phyloP scores from a whole-genome alignment of 2,113 vertebrate species.

The Melanerpes formicivorus region DNA sequence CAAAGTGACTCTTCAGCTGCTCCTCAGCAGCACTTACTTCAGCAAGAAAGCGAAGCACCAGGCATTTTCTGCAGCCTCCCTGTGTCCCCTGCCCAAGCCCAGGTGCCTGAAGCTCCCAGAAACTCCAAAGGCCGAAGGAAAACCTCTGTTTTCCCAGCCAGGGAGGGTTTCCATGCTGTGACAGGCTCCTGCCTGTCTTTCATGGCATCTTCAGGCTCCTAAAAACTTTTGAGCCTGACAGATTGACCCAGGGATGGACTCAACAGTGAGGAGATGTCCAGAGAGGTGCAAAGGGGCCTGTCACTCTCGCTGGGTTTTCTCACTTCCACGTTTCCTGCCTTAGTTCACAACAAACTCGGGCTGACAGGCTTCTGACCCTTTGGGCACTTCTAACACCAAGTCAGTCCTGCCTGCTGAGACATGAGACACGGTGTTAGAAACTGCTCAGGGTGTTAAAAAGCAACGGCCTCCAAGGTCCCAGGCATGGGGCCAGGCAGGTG shows the following conservation, averaged over 20 bases:
- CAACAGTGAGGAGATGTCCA: background rate
- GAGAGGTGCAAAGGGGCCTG: background rate
- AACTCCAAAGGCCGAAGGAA: background rate
- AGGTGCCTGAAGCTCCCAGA: background rate
- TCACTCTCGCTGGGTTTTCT: background rate
- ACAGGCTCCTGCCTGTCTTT: background rate
- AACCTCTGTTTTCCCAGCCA: accelerated
- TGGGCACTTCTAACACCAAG: background rate
- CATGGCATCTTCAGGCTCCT: background rate
- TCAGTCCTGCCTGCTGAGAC: background rate
- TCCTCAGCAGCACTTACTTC: background rate
- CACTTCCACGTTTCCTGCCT: background rate
- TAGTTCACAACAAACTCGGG: background rate
- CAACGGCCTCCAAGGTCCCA: background rate
- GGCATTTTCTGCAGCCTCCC: background rate
- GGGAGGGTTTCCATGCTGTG: too few species aligned
- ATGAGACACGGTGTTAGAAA: background rate
- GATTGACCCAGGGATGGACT: background rate
- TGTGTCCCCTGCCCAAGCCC: background rate
- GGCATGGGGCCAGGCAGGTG: accelerated
- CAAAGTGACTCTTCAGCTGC: background rate
- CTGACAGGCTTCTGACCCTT: background rate
- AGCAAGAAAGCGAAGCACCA: background rate
- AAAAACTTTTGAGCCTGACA: background rate
- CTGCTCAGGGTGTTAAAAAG: background rate